These are phyloP conservation scores for Strix occidentalis DNA, from an alignment of 2,797 vertebrate genomes.

Conservation along the genomic window DNA sequence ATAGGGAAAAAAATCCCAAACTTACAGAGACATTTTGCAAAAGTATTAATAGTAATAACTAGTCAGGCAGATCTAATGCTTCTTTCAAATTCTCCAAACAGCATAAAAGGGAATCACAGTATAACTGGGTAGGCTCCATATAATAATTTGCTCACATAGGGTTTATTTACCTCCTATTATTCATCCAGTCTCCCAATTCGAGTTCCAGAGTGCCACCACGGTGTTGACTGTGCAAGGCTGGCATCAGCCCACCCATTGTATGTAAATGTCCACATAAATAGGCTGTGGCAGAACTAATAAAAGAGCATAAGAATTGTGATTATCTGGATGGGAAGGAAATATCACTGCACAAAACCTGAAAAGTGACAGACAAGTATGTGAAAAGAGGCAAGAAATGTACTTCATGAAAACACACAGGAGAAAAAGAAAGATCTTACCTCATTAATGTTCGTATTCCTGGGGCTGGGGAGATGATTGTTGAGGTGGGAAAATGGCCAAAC, in stretches of 20 bases:
- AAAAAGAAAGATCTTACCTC: conserved; percentile 77
- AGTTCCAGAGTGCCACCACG: conserved; percentile 90
- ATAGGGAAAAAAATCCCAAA: not conserved
- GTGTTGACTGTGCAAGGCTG: conserved; percentile 89
- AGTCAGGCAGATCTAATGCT: not conserved
- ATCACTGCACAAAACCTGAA: not conserved
- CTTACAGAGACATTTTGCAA: not conserved
- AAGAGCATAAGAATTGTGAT: not conserved
- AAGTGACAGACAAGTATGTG: not conserved
- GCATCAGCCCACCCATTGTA: conserved; percentile 91
- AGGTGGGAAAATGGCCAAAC: conserved; percentile 98
- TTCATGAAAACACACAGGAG: not conserved
- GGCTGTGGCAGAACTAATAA: conserved; percentile 86
- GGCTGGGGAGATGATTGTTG: conserved; percentile 88
- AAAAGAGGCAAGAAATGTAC: not conserved
- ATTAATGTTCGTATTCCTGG: conserved; percentile 89
- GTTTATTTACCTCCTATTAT: conserved; percentile 85
- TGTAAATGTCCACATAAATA: conserved; percentile 97
- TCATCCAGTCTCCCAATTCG: conserved; percentile 97
- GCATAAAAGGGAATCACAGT: not conserved
- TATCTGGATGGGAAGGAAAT: not conserved
- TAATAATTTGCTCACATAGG: not conserved
- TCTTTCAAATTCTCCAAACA: not conserved
- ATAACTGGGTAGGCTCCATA: not conserved
- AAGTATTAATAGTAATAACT: not conserved